Base-by-base conservation (phyloP, 2,888 invertebrate species). In the Teleiodes luculella region DNA sequence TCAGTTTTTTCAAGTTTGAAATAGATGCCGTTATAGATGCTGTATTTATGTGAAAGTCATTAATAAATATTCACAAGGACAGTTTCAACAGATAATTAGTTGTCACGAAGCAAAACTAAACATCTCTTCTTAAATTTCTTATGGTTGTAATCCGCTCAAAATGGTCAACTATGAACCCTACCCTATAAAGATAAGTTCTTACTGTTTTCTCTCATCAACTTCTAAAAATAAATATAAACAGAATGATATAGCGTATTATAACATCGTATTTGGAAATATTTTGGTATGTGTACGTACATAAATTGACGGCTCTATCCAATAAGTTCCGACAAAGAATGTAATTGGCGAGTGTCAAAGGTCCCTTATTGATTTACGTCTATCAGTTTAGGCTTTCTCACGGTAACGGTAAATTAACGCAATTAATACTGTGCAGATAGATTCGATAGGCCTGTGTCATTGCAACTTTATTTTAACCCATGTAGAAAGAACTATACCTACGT, bases 281-380 rank as follows among this genome's bases (percentile, higher is more conserved):
- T 66, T 56, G 58, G 61, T 58, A 56, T 51, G 57, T 43, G n/a
- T 41, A 51, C 54, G n/a, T 41, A 41, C 54, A 49, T n/a, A n/a
- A n/a, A n/a, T 66, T 67, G 65, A 67, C 71, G 70, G 69, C 69
- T 67, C 67, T 60, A 61, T 61, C 53, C 61, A 65, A 67, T 67
- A 62, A 65, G 54, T 57, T 53, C 47, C 58, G 58, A 79, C 78
- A 82, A 81, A 78, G 67, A 57, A 28, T 67, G 61, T 80, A 82
- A 81, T 82, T 81, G 75, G 64, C 55, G 31, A 52, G 60, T 66
- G 81, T 79, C 80, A 80, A 60, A 80, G 81, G 80, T 80, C 74
- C 45, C 35, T 43, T 5, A 28, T 20, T 31, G 18, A 51, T 51
- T 37, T 46, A 18, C 16, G 41, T 11, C 31, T 53, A 41, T 41